These are phyloP conservation scores for Cheilosia soror DNA, from an alignment of 2,888 invertebrate species.

Conservation along the genomic window DNA sequence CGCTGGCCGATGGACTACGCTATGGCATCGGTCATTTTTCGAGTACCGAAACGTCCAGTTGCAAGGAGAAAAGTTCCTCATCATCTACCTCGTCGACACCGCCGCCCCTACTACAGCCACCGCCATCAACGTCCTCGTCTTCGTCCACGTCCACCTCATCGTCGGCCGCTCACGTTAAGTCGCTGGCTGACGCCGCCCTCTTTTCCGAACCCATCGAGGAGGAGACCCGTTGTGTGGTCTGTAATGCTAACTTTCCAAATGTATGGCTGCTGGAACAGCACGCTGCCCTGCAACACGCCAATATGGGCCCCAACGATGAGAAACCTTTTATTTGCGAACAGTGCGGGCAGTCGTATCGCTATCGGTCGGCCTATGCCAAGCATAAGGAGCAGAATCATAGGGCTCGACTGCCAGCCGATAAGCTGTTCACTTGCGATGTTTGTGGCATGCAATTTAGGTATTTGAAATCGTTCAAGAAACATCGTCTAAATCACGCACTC, in stretches of 20 bases:
- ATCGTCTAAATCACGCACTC: conserved; percentile 93
- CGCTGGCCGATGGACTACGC: conserved; percentile 79
- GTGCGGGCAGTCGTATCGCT: conserved; percentile 95
- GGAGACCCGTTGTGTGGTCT: conserved; percentile 90
- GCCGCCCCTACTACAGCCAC: conserved; percentile 78
- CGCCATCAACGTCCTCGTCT: conserved; percentile 82
- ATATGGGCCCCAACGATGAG: conserved; percentile 88
- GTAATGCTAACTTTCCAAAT: conserved; percentile 94
- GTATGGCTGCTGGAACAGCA: conserved; percentile 95
- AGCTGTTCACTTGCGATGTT: conserved; percentile 95
- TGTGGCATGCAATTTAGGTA: conserved; percentile 97
- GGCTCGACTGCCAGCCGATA: conserved; percentile 93
- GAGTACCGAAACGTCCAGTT: conserved; percentile 82
- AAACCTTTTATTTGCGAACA: conserved; percentile 96
- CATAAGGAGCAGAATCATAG: conserved; percentile 95
- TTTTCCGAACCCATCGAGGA: conserved; percentile 83
- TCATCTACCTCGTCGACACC: conserved; percentile 84
- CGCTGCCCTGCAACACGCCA: conserved; percentile 92
- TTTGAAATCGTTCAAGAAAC: conserved; percentile 95
- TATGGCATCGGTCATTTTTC: conserved; percentile 74
- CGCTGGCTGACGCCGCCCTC: conserved; percentile 79
- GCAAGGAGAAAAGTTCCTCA: conserved; percentile 84
- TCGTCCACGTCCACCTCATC: conserved; percentile 83
- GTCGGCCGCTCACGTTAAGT: conserved; percentile 62
- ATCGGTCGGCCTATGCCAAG: conserved; percentile 92